Conservation (phyloP, 2,113 vertebrate species). For the Takifugu bimaculatus region DNA sequence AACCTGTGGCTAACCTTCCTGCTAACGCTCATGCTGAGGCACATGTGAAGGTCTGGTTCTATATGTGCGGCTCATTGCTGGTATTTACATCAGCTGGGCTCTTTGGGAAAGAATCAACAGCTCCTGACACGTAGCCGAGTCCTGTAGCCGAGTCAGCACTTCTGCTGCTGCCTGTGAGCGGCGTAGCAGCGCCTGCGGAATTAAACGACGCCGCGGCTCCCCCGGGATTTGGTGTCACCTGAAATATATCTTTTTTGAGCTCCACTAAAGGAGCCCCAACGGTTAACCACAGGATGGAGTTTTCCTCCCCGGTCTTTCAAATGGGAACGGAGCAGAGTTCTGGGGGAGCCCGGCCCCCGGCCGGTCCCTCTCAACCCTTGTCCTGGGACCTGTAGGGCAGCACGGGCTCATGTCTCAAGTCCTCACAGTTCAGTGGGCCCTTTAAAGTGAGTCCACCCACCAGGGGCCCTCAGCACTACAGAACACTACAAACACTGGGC, state of each 20-base stretch:
- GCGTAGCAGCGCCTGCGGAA: neutral
- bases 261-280: neutral
- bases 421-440: constrained; percentile 78
- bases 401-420: constrained; percentile 75
- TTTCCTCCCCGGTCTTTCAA: constrained; percentile 22
- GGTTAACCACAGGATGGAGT: constrained; percentile 13
- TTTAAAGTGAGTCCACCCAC: constrained; percentile 75
- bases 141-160: neutral
- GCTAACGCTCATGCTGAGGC: neutral
- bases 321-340: constrained; percentile 39
- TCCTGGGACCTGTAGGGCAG: constrained; percentile 70
- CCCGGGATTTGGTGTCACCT: too few relatives aligned
- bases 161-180: too few relatives aligned
- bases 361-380: constrained; percentile 66
- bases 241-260: too few relatives aligned
- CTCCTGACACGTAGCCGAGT: neutral
- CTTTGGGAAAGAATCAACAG: neutral
- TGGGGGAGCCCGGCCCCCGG: constrained; percentile 65
- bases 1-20: neutral
- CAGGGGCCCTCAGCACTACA: constrained; percentile 61
- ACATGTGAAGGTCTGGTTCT: neutral
- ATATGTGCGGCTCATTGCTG: neutral
- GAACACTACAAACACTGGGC: constrained; percentile 68
- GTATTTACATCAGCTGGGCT: neutral
- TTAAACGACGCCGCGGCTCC: too few relatives aligned